These are phyloP conservation scores for Ctenomys sociabilis DNA, from an alignment of 2,113 vertebrate species.

Conservation along the genomic window DNA sequence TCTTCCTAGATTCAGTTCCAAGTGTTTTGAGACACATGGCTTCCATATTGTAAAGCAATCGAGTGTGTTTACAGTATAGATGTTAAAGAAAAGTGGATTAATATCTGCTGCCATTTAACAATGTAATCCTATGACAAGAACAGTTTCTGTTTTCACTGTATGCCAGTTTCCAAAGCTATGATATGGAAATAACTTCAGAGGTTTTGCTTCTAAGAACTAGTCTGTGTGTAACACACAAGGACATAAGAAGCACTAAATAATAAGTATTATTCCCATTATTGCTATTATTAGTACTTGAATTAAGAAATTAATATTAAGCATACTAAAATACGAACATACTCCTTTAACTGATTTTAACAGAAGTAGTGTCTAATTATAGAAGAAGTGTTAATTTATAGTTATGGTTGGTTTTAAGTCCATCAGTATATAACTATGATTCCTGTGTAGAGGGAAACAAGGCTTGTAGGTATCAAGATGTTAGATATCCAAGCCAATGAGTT, in stretches of 20 bases:
- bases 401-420: neutral
- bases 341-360: constrained; percentile 24
- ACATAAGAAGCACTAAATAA: neutral
- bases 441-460: neutral
- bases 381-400: neutral
- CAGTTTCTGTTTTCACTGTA: neutral
- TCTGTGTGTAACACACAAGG: neutral
- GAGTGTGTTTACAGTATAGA: neutral
- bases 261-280: neutral
- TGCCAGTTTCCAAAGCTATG: neutral
- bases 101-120: neutral
- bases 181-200: neutral
- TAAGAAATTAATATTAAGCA: constrained; percentile 48
- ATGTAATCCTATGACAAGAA: neutral
- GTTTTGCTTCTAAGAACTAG: neutral
- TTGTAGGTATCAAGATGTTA: neutral
- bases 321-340: neutral
- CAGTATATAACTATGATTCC: neutral
- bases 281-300: neutral
- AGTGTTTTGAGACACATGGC: constrained; percentile 49
- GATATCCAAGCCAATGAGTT: neutral
- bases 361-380: neutral
- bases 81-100: constrained; percentile 3
- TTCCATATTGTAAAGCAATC: neutral
- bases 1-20: constrained; percentile 50